Conservation (phyloP, 2,797 vertebrate species). For the Alca torda region DNA sequence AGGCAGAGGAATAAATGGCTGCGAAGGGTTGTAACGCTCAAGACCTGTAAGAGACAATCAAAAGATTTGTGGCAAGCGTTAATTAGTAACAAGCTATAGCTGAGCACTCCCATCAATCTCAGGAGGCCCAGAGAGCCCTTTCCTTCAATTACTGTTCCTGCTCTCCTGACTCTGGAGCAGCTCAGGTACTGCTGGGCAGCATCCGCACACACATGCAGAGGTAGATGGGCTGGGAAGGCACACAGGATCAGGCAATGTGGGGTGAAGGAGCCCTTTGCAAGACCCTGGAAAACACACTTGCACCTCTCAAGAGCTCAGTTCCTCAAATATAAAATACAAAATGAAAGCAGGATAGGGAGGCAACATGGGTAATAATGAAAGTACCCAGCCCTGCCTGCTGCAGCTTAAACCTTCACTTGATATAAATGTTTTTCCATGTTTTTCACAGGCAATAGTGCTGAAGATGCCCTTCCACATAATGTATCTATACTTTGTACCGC, state of each 20-base stretch:
- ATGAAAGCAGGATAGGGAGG: neutral
- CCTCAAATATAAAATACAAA: neutral
- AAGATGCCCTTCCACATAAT: neutral
- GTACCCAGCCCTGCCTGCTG: neutral
- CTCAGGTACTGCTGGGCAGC: neutral
- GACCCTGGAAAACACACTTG: accelerated
- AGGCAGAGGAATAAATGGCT: neutral
- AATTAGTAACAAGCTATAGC: neutral
- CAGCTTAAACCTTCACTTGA: neutral
- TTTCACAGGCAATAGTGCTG: too few relatives aligned
- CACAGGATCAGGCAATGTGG: accelerated
- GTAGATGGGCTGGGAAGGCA: neutral
- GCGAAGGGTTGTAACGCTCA: accelerated
- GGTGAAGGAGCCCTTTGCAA: neutral
- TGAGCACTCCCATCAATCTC: neutral
- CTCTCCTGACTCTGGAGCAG: neutral
- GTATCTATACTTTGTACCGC: accelerated
- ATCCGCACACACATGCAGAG: accelerated
- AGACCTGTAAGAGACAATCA: neutral
- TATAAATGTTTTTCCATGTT: neutral
- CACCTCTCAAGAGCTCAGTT: neutral
- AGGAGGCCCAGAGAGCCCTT: neutral
- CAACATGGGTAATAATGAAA: neutral
- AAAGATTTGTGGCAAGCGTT: neutral
- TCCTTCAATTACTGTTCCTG: neutral